Percentiles rank a stretch among this genome's conserved stretches.
Conservation (phyloP, 2,888 invertebrate species). For the Anthophora plumipes region DNA sequence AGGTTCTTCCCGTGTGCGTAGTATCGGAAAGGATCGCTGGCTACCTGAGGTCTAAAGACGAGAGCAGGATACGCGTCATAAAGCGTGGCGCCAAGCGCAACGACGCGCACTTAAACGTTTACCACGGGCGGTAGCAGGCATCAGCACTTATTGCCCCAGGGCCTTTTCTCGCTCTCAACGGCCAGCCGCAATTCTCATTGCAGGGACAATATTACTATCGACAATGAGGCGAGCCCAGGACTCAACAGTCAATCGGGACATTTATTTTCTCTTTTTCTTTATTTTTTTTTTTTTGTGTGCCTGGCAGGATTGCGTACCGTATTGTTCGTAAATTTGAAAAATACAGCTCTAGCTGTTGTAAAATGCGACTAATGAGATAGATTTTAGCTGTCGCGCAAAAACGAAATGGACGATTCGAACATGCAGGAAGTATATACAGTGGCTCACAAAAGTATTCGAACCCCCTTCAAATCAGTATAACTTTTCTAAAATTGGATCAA, state of each 20-base stretch:
- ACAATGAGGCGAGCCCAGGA: not conserved
- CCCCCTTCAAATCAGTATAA: too few relatives aligned
- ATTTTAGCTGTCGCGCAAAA: not conserved
- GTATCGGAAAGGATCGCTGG: constrained; percentile 20
- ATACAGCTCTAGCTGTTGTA: not conserved
- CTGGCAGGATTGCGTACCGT: not conserved
- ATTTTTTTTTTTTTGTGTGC: not conserved
- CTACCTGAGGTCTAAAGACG: constrained; percentile 63
- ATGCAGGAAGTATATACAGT: too few relatives aligned
- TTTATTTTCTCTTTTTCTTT: constrained; percentile 2
- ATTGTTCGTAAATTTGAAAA: constrained; percentile 23
- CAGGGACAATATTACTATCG: constrained; percentile 9
- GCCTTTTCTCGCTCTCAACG: not conserved
- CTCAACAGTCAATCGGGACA: not conserved
- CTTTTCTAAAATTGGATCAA: too few relatives aligned
- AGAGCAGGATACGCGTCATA: constrained; percentile 65
- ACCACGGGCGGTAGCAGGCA: constrained; percentile 42
- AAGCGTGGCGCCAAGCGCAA: constrained; percentile 71
- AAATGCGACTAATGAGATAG: constrained; percentile 20
- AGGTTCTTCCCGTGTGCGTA: constrained; percentile 3
- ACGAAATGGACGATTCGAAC: not conserved
- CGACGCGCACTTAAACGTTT: constrained; percentile 65
- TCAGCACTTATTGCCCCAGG: constrained; percentile 24
- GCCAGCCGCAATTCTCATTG: constrained; percentile 4
- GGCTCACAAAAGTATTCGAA: too few relatives aligned